Evolutionary conservation across 2,797 vertebrate genomes (phyloP), one percentile per base, ranked within the genome.

Genomic region (Leptoclinus maculatus): DNA sequence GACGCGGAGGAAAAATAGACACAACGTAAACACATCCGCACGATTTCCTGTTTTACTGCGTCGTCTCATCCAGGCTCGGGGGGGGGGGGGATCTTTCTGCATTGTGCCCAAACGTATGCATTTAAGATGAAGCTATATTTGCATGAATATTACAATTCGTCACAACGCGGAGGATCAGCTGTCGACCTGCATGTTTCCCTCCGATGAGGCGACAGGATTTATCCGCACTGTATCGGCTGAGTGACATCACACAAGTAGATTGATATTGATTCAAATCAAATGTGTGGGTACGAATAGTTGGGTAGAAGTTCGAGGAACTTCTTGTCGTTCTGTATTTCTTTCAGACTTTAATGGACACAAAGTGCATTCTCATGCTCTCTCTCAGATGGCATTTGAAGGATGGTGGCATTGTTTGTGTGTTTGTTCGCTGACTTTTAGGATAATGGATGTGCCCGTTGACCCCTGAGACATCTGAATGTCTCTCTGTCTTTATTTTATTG

Each of bases 331-430:
- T 66, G 27, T 79, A 75, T 60, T 70, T 60, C 60, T 82, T 66
- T 47, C 66, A 69, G 23, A 32, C 38, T 80, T 57, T 67, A 67
- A 64, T 74, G 43, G 67, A 80, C 45, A 80, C 45, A 66, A 79
- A 89, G 77, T 90, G 80, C 80, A 73, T 88, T 90, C n/a, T 88
- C 87, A 74, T 88, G 88, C 88, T 77, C 66, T 77, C 66, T 74
- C 1, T 21, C 71, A 45, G 72, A 84, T 90, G 89, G 69, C 60
- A 80, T 92, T 89, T 93, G 66, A 76, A 84, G 76, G 79, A 73
- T 85, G 71, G 67, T 63, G 66, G 73, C 64, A 21, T 53, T 59
- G 9, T 54, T 3, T 19, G 54, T 32, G 16, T 57, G 57, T 29
- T 21, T 79, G 67, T 60, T 85, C 64, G 59, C 66, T 89, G 87